phyloP scores from a whole-genome alignment of 1,140 invertebrate genomes.

The Muscidifurax raptorellus region DNA sequence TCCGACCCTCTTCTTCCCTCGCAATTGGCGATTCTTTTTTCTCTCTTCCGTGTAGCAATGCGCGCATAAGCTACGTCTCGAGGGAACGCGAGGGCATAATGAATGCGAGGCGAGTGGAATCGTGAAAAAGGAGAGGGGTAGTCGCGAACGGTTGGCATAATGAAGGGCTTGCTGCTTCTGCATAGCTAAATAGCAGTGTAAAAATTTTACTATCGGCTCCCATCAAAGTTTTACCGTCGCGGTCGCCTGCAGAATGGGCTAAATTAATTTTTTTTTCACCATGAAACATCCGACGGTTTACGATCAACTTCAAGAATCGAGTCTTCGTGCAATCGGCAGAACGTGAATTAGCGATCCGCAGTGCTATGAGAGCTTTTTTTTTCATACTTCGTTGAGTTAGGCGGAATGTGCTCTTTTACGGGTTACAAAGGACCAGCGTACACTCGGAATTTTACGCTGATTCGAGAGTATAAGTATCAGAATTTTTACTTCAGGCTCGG shows the following conservation, averaged over 20 bases:
- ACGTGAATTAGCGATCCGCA: not conserved
- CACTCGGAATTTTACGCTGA: slow-evolving; percentile 12
- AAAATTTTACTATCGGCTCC: slow-evolving; percentile 33
- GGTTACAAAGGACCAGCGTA: not conserved
- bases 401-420: not conserved
- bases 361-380: not conserved
- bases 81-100: not conserved
- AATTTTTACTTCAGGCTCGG: not conserved
- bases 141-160: not conserved
- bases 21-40: not conserved
- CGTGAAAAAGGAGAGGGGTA: not conserved
- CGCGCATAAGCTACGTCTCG: not conserved
- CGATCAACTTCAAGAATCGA: not conserved
- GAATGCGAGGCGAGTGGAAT: slow-evolving; percentile 12
- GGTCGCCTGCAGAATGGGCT: not conserved
- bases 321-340: not conserved
- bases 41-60: not conserved
- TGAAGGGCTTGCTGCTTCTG: slow-evolving; percentile 11
- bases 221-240: slow-evolving; percentile 20
- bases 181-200: slow-evolving; percentile 2
- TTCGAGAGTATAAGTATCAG: not conserved
- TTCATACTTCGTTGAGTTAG: not conserved
- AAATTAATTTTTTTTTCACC: slow-evolving; percentile 29
- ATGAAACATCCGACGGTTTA: not conserved
- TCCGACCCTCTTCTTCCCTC: not conserved